A percentile compares a stretch with the other conserved stretches of the same genome.
Conservation (phyloP, 2,888 invertebrate genomes). For the Parasteatoda lunata region DNA sequence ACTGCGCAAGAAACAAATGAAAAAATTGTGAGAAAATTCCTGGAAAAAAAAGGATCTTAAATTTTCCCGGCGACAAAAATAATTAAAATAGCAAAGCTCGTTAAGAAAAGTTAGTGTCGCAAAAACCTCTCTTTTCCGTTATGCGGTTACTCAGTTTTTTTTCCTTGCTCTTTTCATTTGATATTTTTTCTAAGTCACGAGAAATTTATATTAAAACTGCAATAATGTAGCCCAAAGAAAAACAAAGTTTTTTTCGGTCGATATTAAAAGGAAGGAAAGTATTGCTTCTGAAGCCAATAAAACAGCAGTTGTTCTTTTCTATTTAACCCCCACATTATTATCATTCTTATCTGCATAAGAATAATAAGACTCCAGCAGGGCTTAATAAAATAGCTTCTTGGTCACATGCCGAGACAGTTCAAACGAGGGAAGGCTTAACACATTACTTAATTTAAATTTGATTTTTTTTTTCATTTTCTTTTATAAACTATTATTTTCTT, state of each 20-base stretch:
- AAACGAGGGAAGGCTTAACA: too few species aligned
- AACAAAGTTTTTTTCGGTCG: constrained; percentile 46
- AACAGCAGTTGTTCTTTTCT: constrained; percentile 43
- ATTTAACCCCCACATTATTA: constrained; percentile 28
- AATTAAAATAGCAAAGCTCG: constrained; percentile 53
- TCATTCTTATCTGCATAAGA: constrained; percentile 27
- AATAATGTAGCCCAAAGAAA: constrained; percentile 48
- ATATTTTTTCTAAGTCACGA: not conserved
- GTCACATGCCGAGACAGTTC: too few species aligned
- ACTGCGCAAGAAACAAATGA: constrained; percentile 1
- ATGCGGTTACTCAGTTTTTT: constrained; percentile 18
- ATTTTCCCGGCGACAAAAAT: constrained; percentile 53
- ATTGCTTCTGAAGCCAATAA: constrained; percentile 41
- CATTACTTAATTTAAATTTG: too few species aligned
- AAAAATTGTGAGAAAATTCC: not conserved
- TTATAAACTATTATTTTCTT: too few species aligned
- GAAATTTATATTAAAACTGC: constrained; percentile 60
- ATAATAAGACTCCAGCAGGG: constrained; percentile 37
- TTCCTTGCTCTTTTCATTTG: not conserved
- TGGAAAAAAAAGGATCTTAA: constrained; percentile 15
- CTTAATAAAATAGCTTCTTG: not conserved
- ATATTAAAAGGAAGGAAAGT: constrained; percentile 48
- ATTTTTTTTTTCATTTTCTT: too few species aligned
- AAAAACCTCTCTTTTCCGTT: constrained; percentile 35
- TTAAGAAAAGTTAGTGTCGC: constrained; percentile 40